Evolutionary conservation across 2,888 invertebrate genomes (phyloP).

Genomic region (Onthophagus sagittarius): DNA sequence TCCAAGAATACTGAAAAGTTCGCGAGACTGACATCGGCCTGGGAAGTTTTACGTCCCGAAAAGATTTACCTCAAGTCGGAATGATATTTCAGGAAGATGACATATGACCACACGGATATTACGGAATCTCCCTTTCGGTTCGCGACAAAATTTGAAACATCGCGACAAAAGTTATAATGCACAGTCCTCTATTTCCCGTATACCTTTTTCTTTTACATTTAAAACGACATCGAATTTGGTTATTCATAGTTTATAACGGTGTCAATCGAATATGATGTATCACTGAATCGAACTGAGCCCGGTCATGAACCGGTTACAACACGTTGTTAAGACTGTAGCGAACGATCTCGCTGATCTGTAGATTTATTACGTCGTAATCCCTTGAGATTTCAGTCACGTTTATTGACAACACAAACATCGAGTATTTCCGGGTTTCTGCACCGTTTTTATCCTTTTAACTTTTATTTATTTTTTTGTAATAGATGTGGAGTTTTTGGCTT

Average conservation of each 20-base stretch:
- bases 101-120: not conserved
- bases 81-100: not conserved
- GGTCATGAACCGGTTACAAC: conserved; percentile 26
- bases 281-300: not conserved
- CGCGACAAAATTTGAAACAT: not conserved
- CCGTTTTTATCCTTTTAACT: not conserved
- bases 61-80: not conserved
- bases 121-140: not conserved
- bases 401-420: conserved; percentile 19
- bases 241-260: no score
- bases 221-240: no score
- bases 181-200: not conserved
- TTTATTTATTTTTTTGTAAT: no score
- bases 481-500: no score
- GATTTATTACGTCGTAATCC: conserved; percentile 31
- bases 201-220: not conserved
- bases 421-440: not conserved
- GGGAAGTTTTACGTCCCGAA: not conserved
- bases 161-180: not conserved
- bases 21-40: not conserved
- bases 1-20: not conserved
- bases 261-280: no score
- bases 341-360: conserved; percentile 23
- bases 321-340: conserved; percentile 27
- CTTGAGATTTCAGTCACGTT: conserved; percentile 22